Conservation (phyloP, 2,797 vertebrate species). For the Coluber constrictor region DNA sequence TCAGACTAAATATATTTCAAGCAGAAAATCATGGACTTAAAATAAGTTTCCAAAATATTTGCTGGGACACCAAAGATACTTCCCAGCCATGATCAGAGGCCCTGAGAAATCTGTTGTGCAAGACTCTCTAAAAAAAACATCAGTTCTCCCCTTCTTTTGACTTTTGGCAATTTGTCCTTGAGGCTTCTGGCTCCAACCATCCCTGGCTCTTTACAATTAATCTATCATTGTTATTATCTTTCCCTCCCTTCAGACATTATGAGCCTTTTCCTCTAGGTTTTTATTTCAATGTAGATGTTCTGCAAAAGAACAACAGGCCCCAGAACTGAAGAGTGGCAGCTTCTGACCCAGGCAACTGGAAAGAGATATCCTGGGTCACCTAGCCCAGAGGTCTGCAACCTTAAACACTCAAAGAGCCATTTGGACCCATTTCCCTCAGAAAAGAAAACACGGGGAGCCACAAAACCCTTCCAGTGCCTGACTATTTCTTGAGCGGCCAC, state of each 20-base stretch:
- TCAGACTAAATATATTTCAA: conserved; percentile 64
- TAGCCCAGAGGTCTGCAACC: too few species aligned
- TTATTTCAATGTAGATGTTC: background rate
- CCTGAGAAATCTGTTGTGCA: conserved; percentile 46
- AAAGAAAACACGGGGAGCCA: too few species aligned
- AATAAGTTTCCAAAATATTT: conserved; percentile 68
- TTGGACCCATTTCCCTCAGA: too few species aligned
- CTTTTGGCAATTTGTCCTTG: conserved; percentile 27
- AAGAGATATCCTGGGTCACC: background rate
- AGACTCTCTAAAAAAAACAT: conserved; percentile 31
- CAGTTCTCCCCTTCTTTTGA: conserved; percentile 49
- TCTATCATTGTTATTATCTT: conserved; percentile 3
- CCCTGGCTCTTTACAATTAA: conserved; percentile 47
- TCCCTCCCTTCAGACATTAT: background rate
- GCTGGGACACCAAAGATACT: conserved; percentile 45
- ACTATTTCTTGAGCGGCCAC: too few species aligned
- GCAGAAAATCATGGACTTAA: conserved; percentile 61
- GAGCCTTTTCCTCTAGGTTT: conserved; percentile 20
- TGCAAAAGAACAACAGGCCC: background rate
- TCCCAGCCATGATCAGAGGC: conserved; percentile 35
- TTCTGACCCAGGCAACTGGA: background rate
- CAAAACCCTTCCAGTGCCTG: too few species aligned
- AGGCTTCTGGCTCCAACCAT: conserved; percentile 42
- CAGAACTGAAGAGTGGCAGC: background rate
- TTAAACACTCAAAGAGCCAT: too few species aligned